Percentiles rank a stretch among this genome's conserved stretches.
phyloP scores from a whole-genome alignment of 2,797 vertebrate genomes.

The Eulemur rubriventer region DNA sequence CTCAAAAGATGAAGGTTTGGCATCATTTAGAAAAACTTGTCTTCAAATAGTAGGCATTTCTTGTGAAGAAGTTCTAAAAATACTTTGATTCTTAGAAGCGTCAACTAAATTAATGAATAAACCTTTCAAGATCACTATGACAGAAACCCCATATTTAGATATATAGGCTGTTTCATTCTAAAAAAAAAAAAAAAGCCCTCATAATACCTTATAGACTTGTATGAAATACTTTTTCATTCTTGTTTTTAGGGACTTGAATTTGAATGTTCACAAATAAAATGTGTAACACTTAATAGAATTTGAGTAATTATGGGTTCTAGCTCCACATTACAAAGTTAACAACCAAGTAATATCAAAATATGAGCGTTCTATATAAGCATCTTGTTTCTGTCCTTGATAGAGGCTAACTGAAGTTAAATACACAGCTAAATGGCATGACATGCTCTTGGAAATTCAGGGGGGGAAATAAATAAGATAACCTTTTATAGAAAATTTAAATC shows the following conservation, averaged over 20 bases:
- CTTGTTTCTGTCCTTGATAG: not conserved
- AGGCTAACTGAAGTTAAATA: not conserved
- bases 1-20: not conserved
- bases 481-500: not conserved
- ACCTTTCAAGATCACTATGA: not conserved
- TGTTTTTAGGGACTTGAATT: not conserved
- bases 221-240: not conserved
- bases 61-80: not conserved
- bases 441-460: not conserved
- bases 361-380: not conserved
- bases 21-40: not conserved
- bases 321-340: not conserved
- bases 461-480: not conserved
- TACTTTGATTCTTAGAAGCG: not conserved
- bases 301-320: not conserved
- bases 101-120: not conserved
- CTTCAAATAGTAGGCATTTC: not conserved
- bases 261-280: not conserved
- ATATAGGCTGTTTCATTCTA: not conserved
- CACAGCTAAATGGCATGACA: not conserved
- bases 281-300: not conserved
- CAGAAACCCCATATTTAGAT: not conserved
- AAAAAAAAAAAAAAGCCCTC: not conserved
- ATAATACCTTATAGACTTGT: not conserved
- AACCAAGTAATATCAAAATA: not conserved